Base-by-base conservation (phyloP, 37 sponge, comb jelly and placozoan genomes). In the Beroe ovata region DNA sequence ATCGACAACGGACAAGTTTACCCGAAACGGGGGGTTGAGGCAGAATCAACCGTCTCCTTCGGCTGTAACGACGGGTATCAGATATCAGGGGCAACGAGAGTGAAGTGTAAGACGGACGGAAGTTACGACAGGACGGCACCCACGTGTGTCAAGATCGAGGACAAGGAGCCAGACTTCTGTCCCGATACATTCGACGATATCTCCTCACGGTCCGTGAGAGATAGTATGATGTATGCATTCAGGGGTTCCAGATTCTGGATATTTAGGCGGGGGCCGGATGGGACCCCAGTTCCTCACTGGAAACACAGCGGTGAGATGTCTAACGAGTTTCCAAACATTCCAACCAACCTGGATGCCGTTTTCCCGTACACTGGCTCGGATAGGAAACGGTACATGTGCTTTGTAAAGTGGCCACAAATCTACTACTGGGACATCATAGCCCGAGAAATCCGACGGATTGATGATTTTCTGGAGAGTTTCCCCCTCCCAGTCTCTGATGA, bases 301-400 rank as follows among this genome's bases (percentile, higher is more conserved):
- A 66, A 18, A 18, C 25, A 30, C 30, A 30, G 69, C 25, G 69
- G 32, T 32, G 16, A 29, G 69, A 26, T 66, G 35, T 18, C 16
- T 37, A 1, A 66, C 36, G 69, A 30, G 69, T 66, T 66, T 30
- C 32, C 33, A 0, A 66, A 66, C 36, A 66, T 66, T 37, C 69
- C 69, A 25, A 30, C 69, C 18, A 1, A 66, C 69, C 36, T 30
- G 35, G 69, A 66, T 37, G 36, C 69, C 3, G 69, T 30, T 1
- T 66, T 66, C 69, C 34, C 69, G 36, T 66, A 66, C 69, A 66
- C 69, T 3, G 69, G 34, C 69, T 37, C 69, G 8, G 69, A 66
- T 37, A 66, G 69, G 16, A 32, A 29, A 4, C 29, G 69, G 69
- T 66, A 19, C 36, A 66, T 66, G 35, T 66, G 69, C 69, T 66